Evolutionary conservation across 2,797 vertebrate genomes (phyloP).

Genomic region (Anabas testudineus): DNA sequence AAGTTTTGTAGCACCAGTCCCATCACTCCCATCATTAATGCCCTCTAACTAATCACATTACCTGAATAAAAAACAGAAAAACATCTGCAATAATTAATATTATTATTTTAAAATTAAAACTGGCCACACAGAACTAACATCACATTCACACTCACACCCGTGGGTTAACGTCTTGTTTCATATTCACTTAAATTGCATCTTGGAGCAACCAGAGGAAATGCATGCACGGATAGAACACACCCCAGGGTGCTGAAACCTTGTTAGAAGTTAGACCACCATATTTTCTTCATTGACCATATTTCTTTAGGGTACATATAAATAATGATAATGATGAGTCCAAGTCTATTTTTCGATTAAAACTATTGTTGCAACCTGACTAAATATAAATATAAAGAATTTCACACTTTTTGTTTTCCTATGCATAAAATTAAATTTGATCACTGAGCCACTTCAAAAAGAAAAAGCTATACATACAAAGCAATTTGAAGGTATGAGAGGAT

Average conservation of each 20-base stretch:
- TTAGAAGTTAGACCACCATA: background rate
- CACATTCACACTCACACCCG: background rate
- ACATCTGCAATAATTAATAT: background rate
- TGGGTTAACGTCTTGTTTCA: conserved; percentile 6
- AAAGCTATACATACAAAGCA: background rate
- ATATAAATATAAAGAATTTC: background rate
- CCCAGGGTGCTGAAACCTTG: background rate
- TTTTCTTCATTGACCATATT: background rate
- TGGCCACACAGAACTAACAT: background rate
- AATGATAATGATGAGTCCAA: conserved; percentile 1
- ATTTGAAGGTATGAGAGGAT: background rate
- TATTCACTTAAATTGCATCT: conserved; percentile 7
- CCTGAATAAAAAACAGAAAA: too few species aligned
- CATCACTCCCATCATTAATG: background rate
- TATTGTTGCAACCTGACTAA: background rate
- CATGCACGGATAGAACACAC: background rate
- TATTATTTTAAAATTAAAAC: background rate
- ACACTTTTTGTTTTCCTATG: background rate
- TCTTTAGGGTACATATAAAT: too few species aligned
- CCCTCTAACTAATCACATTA: background rate
- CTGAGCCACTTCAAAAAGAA: background rate
- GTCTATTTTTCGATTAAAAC: background rate
- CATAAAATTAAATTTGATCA: background rate
- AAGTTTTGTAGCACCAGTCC: background rate
- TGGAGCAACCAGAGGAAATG: conserved; percentile 2